phyloP scores from a whole-genome alignment of 2,888 invertebrate genomes.

The Pantelozetes paolii region DNA sequence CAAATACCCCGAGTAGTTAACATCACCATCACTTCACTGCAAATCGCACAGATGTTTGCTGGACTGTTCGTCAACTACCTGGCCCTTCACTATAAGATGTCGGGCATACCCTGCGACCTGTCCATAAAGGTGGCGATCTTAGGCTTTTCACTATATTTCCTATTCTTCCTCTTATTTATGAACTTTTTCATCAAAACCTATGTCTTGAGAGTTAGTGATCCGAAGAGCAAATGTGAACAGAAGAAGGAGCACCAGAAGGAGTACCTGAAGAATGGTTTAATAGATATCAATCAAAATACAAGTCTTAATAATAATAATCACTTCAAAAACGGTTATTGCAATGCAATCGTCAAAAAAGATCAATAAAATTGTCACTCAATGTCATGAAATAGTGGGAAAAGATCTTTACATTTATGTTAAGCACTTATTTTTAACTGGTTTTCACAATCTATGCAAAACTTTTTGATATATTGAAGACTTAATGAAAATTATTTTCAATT shows the following conservation, averaged over 20 bases:
- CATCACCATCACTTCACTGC: slow-evolving; percentile 85
- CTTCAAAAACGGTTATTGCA: neutral
- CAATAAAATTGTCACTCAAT: too few relatives aligned
- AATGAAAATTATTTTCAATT: too few relatives aligned
- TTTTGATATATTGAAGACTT: too few relatives aligned
- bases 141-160: slow-evolving; percentile 25
- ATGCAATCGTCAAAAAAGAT: neutral
- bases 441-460: too few relatives aligned
- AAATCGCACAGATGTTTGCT: slow-evolving; percentile 87
- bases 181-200: slow-evolving; percentile 40
- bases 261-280: neutral
- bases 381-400: too few relatives aligned
- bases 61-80: slow-evolving; percentile 67
- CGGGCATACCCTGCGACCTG: slow-evolving; percentile 35
- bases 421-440: too few relatives aligned
- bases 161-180: slow-evolving; percentile 36
- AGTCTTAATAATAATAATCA: neutral
- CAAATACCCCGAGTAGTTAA: slow-evolving; percentile 71
- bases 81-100: slow-evolving; percentile 30
- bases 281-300: neutral
- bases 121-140: neutral
- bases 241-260: too few relatives aligned
- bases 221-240: too few relatives aligned
- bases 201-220: neutral
- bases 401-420: too few relatives aligned